phyloP scores from a whole-genome alignment of 2,888 invertebrate species.

The Drosophila kuntzei region DNA sequence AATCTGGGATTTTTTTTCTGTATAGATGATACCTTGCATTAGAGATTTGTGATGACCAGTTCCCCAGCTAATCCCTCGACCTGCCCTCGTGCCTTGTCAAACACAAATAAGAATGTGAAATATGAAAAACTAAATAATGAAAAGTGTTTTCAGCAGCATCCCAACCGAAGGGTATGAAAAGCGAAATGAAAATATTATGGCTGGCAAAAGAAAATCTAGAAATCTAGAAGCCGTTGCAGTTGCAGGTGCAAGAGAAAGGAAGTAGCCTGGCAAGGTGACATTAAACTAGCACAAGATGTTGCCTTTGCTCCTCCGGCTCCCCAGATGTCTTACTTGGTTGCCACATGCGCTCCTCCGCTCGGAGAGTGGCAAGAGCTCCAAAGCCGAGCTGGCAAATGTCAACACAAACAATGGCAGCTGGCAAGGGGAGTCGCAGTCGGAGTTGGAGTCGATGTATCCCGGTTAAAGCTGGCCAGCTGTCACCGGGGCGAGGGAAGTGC shows the following conservation, averaged over 20 bases:
- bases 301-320: not conserved
- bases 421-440: too few relatives aligned
- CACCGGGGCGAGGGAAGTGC: not conserved
- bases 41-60: conserved; percentile 50
- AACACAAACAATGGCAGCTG: conserved; percentile 70
- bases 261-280: conserved; percentile 46
- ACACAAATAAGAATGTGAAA: conserved; percentile 71
- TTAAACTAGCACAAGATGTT: conserved; percentile 36
- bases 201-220: conserved; percentile 49
- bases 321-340: conserved; percentile 42
- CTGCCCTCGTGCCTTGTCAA: conserved; percentile 14
- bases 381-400: conserved; percentile 75
- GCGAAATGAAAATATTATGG: conserved; percentile 76
- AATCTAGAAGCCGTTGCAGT: conserved; percentile 23
- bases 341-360: conserved; percentile 31
- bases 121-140: conserved; percentile 79
- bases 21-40: conserved; percentile 6
- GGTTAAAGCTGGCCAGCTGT: not conserved
- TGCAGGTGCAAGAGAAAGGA: conserved; percentile 8
- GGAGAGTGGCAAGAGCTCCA: conserved; percentile 35
- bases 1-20: too few relatives aligned
- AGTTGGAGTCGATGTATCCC: not conserved
- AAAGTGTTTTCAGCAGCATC: conserved; percentile 67
- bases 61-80: conserved; percentile 2
- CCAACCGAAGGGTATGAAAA: conserved; percentile 40